Percentiles rank a stretch among this genome's conserved stretches.
Evolutionary conservation across 2,888 invertebrate species (phyloP).

Genomic region (Protonemura montana): DNA sequence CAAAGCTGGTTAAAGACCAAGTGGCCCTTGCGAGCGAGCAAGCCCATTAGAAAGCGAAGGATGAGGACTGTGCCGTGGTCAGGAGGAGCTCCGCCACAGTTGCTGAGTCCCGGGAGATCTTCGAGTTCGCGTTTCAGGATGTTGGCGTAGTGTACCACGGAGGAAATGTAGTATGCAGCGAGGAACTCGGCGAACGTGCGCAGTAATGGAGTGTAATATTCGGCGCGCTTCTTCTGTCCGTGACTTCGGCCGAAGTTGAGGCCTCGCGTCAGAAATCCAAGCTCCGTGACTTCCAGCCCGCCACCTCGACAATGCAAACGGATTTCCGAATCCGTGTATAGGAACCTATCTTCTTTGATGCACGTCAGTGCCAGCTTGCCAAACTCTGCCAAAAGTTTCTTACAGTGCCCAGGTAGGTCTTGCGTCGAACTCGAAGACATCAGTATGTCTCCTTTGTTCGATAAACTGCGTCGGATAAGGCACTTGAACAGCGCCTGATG

Average conservation of each 20-base stretch:
- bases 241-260: conserved; percentile 58
- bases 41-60: conserved; percentile 62
- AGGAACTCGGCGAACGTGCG: conserved; percentile 63
- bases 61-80: conserved; percentile 57
- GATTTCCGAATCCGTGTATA: conserved; percentile 63
- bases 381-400: conserved; percentile 62
- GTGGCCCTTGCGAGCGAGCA: conserved; percentile 63
- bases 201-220: conserved; percentile 62
- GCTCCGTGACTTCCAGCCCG: conserved; percentile 53
- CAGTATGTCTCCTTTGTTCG: conserved; percentile 52
- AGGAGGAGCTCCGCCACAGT: conserved; percentile 43
- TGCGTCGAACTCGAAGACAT: conserved; percentile 49
- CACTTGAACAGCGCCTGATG: conserved; percentile 60
- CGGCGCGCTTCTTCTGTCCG: conserved; percentile 58
- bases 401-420: conserved; percentile 59
- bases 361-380: conserved; percentile 63
- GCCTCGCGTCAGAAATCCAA: conserved; percentile 61
- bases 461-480: conserved; percentile 59
- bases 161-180: conserved; percentile 66
- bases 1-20: conserved; percentile 62
- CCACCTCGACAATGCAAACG: conserved; percentile 58
- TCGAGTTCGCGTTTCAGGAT: conserved; percentile 63
- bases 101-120: conserved; percentile 59
- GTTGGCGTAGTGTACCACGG: conserved; percentile 62
- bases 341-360: conserved; percentile 60